Evolutionary conservation across 2,888 invertebrate species (phyloP).

Genomic region (Cataglyphis livida): DNA sequence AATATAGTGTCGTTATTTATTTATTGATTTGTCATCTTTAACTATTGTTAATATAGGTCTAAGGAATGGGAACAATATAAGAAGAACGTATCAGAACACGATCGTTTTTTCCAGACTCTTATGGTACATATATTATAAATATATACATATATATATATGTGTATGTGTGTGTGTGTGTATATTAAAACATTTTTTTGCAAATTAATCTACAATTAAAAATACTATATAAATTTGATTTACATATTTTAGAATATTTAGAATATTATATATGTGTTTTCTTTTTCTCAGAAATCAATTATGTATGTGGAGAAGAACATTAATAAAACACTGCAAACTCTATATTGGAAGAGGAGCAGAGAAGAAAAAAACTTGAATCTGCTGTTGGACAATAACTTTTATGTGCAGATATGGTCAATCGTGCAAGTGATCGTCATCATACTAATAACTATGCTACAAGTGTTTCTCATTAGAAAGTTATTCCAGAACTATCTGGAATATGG

Average conservation of each 20-base stretch:
- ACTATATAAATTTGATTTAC: background rate
- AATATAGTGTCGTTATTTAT: background rate
- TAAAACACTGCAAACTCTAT: constrained; percentile 94
- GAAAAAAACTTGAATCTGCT: constrained; percentile 93
- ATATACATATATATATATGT: too few relatives aligned
- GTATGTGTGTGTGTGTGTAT: too few relatives aligned
- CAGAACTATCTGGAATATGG: constrained; percentile 89
- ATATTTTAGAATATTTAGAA: constrained; percentile 26
- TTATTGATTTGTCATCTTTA: background rate
- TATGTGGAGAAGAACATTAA: constrained; percentile 94
- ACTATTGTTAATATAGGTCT: constrained; percentile 87
- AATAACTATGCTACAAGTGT: constrained; percentile 93
- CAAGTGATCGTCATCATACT: constrained; percentile 94
- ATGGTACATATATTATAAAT: constrained; percentile 88
- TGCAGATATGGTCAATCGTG: constrained; percentile 95
- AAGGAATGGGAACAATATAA: constrained; percentile 97
- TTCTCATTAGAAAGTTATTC: constrained; percentile 95
- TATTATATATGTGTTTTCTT: background rate
- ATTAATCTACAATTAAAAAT: background rate
- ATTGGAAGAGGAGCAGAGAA: constrained; percentile 92
- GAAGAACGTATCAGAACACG: constrained; percentile 93
- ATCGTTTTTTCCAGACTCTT: constrained; percentile 95
- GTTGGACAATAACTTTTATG: constrained; percentile 93
- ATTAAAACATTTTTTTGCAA: background rate
- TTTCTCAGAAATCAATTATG: constrained; percentile 90